Evolutionary conservation across 2,113 vertebrate species (phyloP).

Genomic region (Genyomyrus donnyi): DNA sequence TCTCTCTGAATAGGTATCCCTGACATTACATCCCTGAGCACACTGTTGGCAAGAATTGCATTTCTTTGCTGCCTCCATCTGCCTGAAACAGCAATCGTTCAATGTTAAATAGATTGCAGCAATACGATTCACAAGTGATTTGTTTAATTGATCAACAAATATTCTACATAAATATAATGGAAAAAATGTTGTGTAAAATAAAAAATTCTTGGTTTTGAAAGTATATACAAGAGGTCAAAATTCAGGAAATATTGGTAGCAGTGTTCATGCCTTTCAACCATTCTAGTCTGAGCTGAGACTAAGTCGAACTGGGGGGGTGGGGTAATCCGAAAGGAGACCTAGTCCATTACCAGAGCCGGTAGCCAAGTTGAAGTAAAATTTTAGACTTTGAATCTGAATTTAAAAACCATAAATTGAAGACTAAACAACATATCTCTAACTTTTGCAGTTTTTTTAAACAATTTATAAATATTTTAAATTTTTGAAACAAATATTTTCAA

Average conservation of each 20-base stretch:
- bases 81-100: constrained; percentile 29
- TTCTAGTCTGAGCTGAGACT: not conserved
- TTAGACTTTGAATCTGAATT: not conserved
- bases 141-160: constrained; percentile 36
- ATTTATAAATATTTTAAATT: not conserved
- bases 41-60: constrained; percentile 35
- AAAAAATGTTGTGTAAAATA: not conserved
- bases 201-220: not conserved
- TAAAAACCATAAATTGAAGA: not conserved
- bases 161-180: constrained; percentile 24
- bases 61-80: constrained; percentile 37
- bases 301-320: not conserved
- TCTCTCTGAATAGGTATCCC: not conserved
- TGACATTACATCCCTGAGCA: constrained; percentile 8
- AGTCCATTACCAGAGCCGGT: not conserved
- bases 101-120: constrained; percentile 34
- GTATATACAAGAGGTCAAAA: not conserved
- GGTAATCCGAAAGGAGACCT: not conserved
- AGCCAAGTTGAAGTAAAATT: not conserved
- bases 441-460: not conserved
- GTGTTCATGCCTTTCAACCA: not conserved
- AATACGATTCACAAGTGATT: constrained; percentile 27
- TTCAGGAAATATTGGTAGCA: not conserved
- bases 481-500: not conserved
- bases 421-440: not conserved